Evolutionary conservation across 30 jellyfish, hydroid and myxozoan genomes (phyloP), one percentile per base, ranked within the genome.

Genomic region (Chrysaora quinquecirrha): DNA sequence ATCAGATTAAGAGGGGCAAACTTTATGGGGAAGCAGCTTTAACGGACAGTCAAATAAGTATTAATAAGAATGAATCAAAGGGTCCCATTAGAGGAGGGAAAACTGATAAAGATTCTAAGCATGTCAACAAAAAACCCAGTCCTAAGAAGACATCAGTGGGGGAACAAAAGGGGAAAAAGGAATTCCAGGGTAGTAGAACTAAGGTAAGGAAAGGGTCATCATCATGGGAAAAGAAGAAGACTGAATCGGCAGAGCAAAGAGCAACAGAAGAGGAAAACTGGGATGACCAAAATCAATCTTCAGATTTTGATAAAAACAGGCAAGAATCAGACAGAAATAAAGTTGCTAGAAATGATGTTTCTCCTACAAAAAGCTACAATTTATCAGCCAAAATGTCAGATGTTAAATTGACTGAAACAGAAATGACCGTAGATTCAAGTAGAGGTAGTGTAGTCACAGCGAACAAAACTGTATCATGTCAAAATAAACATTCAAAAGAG

Each of bases 1-100:
- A 80, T 38, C 90, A 80, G 65, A 80, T 80, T 0, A 80, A 80
- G 20, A 80, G 25, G 25, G 68, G 68, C 24, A 52, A 52, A 52
- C 29, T 52, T 52, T 19, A 2, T 10, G 68, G 68, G 19, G 68
- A 4, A 20, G 68, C 25, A 4, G 68, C 24, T 20, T 14, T 14
- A 38, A 6, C 54, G 6, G 14, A 6, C 54, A 38, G 54, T 38
- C 54, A 38, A 38, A 38, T 14, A 38, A 38, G 54, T 38, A 38
- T 38, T 3, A 38, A 38, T 14, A 6, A 38, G 14, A 38, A 14
- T 3, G 14, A 14, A 14, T 38, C 54, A 38, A 14, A 3, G 54
- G 54, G 54, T 38, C 54, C 54, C 54, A 38, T 3, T 38, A 38
- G 14, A 38, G 54, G 14, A 38, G 14, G 54, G 14, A 38, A 38